Conservation (phyloP, 1,140 invertebrate genomes). For the Diabrotica virgifera region DNA sequence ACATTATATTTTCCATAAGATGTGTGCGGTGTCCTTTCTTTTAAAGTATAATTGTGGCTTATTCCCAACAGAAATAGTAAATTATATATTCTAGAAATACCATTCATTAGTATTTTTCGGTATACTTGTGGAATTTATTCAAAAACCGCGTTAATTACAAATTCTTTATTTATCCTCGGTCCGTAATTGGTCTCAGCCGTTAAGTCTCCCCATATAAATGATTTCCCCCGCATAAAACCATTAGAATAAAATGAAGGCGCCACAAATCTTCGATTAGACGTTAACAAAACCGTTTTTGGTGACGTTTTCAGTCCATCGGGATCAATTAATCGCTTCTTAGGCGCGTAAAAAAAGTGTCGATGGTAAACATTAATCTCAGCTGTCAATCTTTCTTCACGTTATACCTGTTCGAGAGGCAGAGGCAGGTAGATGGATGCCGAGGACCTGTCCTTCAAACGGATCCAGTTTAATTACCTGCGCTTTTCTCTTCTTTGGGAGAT, state of each 20-base stretch:
- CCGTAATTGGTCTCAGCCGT: constrained; percentile 1
- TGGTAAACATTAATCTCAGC: constrained; percentile 21
- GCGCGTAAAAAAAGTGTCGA: constrained; percentile 22
- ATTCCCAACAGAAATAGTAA: too few relatives aligned
- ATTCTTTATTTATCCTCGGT: not conserved
- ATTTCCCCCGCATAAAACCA: not conserved
- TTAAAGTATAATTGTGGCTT: too few relatives aligned
- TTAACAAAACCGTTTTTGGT: constrained; percentile 6
- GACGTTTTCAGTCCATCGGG: constrained; percentile 20
- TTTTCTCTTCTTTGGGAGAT: not conserved
- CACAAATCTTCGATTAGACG: constrained; percentile 5
- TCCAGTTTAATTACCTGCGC: not conserved
- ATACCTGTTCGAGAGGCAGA: constrained; percentile 15
- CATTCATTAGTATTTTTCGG: too few relatives aligned
- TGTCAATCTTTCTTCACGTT: constrained; percentile 24
- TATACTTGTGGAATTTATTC: too few relatives aligned
- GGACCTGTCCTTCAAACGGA: not conserved
- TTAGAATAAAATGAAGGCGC: constrained; percentile 7
- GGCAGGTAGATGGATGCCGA: not conserved
- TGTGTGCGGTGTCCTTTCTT: too few relatives aligned
- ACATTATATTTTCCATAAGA: too few relatives aligned
- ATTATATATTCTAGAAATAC: too few relatives aligned
- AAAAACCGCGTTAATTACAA: too few relatives aligned
- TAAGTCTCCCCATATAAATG: too few relatives aligned
- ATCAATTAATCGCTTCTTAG: constrained; percentile 19